phyloP scores from a whole-genome alignment of 2,888 invertebrate genomes.

The Lepidochrysops patricia region DNA sequence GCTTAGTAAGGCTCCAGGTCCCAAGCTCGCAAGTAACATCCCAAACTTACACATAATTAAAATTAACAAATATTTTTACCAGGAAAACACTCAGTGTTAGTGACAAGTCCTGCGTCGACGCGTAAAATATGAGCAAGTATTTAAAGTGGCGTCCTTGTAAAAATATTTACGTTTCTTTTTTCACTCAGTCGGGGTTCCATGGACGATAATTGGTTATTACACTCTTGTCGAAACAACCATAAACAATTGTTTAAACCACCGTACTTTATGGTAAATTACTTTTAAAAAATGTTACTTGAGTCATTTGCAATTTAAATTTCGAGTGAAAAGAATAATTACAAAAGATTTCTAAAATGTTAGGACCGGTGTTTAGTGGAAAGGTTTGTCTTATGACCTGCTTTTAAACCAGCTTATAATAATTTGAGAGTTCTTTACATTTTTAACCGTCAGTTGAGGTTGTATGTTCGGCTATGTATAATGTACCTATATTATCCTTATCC shows the following conservation, averaged over 20 bases:
- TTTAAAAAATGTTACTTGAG: not conserved
- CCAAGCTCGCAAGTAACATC: no score
- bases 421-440: no score
- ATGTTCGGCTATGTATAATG: no score
- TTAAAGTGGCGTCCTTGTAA: conserved; percentile 4
- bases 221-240: conserved; percentile 12
- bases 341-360: not conserved
- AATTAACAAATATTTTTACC: no score
- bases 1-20: no score
- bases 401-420: not conserved
- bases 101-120: not conserved
- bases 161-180: not conserved
- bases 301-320: conserved; percentile 1
- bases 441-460: no score
- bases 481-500: no score
- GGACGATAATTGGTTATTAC: conserved; percentile 11
- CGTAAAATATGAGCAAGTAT: conserved; percentile 4
- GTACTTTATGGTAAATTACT: not conserved
- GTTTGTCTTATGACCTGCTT: not conserved
- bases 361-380: not conserved
- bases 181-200: not conserved
- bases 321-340: not conserved
- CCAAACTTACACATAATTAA: no score
- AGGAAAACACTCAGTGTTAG: not conserved
- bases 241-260: not conserved